Evolutionary conservation across 2,888 invertebrate species (phyloP), one percentile per base, ranked within the genome.

Genomic region (Cephus nigrinus): DNA sequence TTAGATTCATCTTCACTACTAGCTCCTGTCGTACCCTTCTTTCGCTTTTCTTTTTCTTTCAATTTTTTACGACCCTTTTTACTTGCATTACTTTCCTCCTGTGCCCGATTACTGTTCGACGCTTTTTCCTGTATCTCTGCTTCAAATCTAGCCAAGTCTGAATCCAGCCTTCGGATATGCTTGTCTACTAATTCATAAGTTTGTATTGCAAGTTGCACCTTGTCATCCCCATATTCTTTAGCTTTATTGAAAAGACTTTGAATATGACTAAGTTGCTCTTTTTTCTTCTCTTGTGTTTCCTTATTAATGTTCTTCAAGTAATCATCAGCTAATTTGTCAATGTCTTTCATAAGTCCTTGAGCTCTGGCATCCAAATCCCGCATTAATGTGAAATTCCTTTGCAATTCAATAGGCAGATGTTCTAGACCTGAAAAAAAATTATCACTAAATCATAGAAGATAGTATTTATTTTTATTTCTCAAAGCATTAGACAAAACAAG

Each of bases 121-220:
- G 97, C 96, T 92, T 98, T 98, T 89, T 99, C 98, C 91, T 98
- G 98, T 87, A 99, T 96, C 92, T 99, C 98, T 1, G 98, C 96
- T 92, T 99, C 99, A 91, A 99, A 99, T 80, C 98, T 94, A 1
- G 98, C 98, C 89, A 99, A 94, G 93, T 99, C 99, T 78, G 98
- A 97, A 92, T 99, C 99, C 87, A 99, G 93, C 85, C 98, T 95
- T 86, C 99, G 94, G 84, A 99, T 99, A 91, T 99, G 99, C 92
- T 99, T 99, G 92, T 99, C 99, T 68, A 99, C 98, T 92, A 99
- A 93, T 93, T 99, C 99, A 90, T 99, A 99, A 0, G 99, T 99
- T 93, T 99, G 98, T 92, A 98, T 98, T 1, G 99, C 98, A 80
- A 99, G 93, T 90, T 98, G 98, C 55, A 99, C 98, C 93, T 99